Evolutionary conservation across 2,888 invertebrate genomes (phyloP).

Genomic region (Megalurothrips usitatus): DNA sequence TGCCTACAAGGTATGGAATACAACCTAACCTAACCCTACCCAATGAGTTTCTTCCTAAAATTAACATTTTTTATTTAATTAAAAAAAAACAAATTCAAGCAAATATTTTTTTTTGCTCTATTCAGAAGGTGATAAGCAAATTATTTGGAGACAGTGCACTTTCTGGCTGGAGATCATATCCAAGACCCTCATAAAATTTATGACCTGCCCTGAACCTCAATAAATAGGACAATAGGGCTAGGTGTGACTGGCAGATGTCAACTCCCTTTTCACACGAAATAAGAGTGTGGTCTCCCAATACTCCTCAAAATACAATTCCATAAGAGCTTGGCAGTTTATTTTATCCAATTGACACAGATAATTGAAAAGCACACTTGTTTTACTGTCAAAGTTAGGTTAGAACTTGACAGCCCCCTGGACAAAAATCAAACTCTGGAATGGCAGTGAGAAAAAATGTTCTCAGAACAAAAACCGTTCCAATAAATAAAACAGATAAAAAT

Average conservation of each 20-base stretch:
- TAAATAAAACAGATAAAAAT: too few relatives aligned
- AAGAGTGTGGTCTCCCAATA: background rate
- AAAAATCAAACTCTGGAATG: background rate
- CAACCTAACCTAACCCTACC: background rate
- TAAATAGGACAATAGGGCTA: background rate
- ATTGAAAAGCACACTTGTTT: too few relatives aligned
- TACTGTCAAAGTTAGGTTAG: background rate
- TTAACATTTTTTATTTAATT: background rate
- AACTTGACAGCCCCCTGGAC: background rate
- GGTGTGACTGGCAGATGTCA: slow-evolving; percentile 9
- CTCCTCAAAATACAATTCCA: background rate
- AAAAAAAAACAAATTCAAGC: background rate
- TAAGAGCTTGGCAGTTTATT: too few relatives aligned
- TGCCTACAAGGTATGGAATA: too few relatives aligned
- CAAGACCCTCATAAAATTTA: background rate
- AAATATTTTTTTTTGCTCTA: background rate
- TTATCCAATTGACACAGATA: too few relatives aligned
- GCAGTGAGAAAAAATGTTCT: background rate
- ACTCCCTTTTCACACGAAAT: background rate
- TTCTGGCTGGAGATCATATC: background rate
- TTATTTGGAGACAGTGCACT: background rate
- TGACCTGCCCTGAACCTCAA: background rate
- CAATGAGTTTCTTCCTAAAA: background rate
- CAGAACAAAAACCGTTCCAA: too few relatives aligned
- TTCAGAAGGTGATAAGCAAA: background rate